A percentile compares a stretch with the other conserved stretches of the same genome.
These are phyloP conservation scores for Myzus persicae DNA, from an alignment of 1,140 invertebrate species.

Conservation along the genomic window DNA sequence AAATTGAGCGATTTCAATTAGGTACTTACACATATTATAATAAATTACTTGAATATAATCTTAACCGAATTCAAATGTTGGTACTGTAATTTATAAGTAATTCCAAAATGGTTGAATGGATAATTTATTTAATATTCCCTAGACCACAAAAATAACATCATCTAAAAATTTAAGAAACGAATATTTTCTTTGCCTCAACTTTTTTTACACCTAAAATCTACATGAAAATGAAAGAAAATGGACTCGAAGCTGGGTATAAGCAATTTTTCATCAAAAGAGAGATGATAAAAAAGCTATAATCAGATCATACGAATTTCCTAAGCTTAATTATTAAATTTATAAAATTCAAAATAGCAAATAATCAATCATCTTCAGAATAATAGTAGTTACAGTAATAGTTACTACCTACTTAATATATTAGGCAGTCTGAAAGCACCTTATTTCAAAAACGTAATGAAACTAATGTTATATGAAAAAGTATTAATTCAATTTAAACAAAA, in stretches of 20 bases:
- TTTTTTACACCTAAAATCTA: background rate
- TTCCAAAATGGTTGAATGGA: background rate
- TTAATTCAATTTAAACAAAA: no score
- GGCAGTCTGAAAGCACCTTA: no score
- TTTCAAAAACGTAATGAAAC: no score
- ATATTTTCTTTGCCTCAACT: background rate
- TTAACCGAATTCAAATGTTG: background rate
- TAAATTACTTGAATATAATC: background rate
- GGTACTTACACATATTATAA: no score
- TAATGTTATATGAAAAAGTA: no score
- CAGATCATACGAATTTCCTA: background rate
- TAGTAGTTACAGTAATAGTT: background rate
- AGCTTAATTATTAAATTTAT: background rate
- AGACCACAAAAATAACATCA: background rate
- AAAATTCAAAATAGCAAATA: background rate
- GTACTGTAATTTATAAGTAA: background rate
- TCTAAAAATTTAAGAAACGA: background rate
- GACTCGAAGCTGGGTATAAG: background rate
- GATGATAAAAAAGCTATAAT: background rate
- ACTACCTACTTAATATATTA: background rate
- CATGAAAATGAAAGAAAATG: background rate
- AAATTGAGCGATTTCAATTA: background rate
- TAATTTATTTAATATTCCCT: background rate
- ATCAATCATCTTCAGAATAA: background rate
- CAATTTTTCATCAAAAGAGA: background rate